phyloP scores from a whole-genome alignment of 2,888 invertebrate species.

The Globia sparganii region DNA sequence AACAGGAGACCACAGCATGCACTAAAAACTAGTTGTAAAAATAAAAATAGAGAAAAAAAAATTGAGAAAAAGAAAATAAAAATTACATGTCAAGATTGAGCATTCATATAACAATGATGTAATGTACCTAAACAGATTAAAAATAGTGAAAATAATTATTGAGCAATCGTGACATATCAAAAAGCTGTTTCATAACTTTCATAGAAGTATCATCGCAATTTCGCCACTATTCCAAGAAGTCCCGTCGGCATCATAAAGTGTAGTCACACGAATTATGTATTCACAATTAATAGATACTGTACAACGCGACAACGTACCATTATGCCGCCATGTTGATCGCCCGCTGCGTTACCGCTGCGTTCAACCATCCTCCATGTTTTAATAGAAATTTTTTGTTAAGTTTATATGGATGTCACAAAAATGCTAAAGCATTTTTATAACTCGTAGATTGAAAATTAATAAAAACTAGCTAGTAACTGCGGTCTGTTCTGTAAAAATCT shows the following conservation, averaged over 20 bases:
- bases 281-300: slow-evolving; percentile 61
- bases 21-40: too few species aligned
- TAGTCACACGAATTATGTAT: slow-evolving; percentile 58
- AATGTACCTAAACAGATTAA: too few species aligned
- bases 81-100: too few species aligned
- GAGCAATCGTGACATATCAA: not conserved
- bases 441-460: not conserved
- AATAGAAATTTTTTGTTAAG: slow-evolving; percentile 13
- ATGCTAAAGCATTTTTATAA: not conserved
- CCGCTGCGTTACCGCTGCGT: slow-evolving; percentile 59
- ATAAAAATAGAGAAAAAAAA: too few species aligned
- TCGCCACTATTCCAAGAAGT: not conserved
- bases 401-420: not conserved
- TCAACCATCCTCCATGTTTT: slow-evolving; percentile 21
- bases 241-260: not conserved
- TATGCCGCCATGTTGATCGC: slow-evolving; percentile 62
- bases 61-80: too few species aligned
- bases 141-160: too few species aligned
- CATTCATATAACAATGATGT: too few species aligned
- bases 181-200: not conserved
- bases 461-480: not conserved
- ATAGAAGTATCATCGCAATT: not conserved
- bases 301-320: slow-evolving; percentile 50
- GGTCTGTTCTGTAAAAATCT: too few species aligned
- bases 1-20: too few species aligned